Evolutionary conservation across 1,140 invertebrate species (phyloP), one percentile per base, ranked within the genome.

Genomic region (Drosophila guanche): DNA sequence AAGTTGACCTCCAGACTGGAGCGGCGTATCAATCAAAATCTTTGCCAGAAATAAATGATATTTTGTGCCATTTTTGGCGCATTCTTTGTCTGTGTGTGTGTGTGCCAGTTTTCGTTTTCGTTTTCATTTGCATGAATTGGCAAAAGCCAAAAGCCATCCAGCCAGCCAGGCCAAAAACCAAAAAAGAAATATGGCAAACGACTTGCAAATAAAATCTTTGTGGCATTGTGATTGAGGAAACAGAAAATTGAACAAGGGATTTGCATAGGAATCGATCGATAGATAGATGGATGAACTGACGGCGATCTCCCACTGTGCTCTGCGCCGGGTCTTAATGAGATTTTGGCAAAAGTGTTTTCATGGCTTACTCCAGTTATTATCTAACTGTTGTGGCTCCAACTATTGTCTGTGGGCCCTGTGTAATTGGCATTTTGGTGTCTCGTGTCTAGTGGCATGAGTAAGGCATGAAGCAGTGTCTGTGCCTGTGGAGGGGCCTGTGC

Each of bases 121-220:
- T 81, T 88, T 88, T 88, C 83, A 88, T 88, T 83, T 70, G 83
- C 83, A 88, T 86, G 83, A 86, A 78, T 86, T 79, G 78, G 33
- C 33, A 37, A 37, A 37, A 37, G 33, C 33, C 33, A 37, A 10
- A 12, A 27, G 25, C 5, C 25, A 27, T 0, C 0, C 16, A 27
- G 25, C 25, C 25, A 27, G 25, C 25, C 5, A 20, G 16, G 16
- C 33, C 33, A 12, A 37, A 37, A 33, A 8, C 62, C 66, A 60
- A 76, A 58, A 71, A 40, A 27, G 20, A 59, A 85, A 78, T 70
- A 53, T 16, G 48, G 42, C 43, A 29, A 48, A 65, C 16, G 56
- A 42, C 58, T 50, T 51, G 53, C 56, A 58, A 50, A 57, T 54
- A 58, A 57, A 66, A 55, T 40, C 46, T 66, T 66, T 37, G 33